Percentiles rank a stretch among this genome's conserved stretches.
Evolutionary conservation across 2,797 vertebrate genomes (phyloP).

Genomic region (Dryobates pubescens): DNA sequence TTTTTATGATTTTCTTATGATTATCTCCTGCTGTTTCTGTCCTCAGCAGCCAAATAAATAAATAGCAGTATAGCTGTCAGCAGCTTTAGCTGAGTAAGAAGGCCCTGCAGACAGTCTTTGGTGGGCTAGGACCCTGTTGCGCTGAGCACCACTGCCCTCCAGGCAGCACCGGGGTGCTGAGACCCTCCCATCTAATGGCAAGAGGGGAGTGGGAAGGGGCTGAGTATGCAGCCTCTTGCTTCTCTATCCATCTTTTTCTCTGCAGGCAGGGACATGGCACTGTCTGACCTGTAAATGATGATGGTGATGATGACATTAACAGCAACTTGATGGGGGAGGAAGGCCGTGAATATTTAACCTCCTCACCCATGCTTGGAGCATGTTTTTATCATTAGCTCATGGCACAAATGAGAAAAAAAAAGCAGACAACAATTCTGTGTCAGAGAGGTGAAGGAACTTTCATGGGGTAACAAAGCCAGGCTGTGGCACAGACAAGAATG

Average conservation of each 20-base stretch:
- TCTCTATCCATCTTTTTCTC: not conserved
- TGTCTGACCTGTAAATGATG: not conserved
- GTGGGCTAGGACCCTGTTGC: not conserved
- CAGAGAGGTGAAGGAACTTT: not conserved
- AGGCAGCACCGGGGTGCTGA: not conserved
- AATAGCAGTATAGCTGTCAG: constrained; percentile 55
- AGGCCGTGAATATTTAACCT: not conserved
- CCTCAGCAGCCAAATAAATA: constrained; percentile 69
- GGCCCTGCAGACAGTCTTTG: not conserved
- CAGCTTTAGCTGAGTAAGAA: constrained; percentile 29
- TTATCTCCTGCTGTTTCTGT: constrained; percentile 71
- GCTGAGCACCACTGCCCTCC: not conserved
- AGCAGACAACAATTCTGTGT: not conserved
- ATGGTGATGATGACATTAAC: not conserved
- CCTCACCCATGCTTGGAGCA: not conserved
- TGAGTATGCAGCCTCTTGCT: not conserved
- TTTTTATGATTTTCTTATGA: constrained; percentile 73
- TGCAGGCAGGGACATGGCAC: not conserved
- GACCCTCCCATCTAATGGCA: not conserved
- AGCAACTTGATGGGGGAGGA: not conserved
- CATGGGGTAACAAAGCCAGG: not conserved
- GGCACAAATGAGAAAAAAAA: not conserved
- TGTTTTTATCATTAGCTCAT: not conserved
- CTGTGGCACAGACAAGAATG: not conserved
- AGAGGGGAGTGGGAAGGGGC: not conserved